Base-by-base conservation (phyloP, 2,797 vertebrate species). In the Schizopygopsis malacanthus region DNA sequence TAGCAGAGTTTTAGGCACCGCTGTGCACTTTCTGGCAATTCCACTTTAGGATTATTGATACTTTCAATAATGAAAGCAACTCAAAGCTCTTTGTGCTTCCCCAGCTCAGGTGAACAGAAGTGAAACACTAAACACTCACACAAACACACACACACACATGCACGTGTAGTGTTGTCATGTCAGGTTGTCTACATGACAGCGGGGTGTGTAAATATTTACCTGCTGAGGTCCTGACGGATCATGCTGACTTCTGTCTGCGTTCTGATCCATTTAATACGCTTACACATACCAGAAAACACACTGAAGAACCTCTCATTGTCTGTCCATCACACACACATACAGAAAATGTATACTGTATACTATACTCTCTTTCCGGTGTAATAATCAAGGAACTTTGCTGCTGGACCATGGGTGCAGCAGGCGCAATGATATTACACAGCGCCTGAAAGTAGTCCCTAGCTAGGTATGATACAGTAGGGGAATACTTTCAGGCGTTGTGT, bases 201-300 rank as follows among this genome's bases (percentile, higher is more conserved):
- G 54, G 52, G 79, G 39, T 78, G 56, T 77, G 85, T 87, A 85
- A 90, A 88, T 88, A 85, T 88, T 88, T 88, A 89, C 84, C 77
- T 67, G 81, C 79, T 85, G 47, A 61, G 82, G 63, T 83, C 79
- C 81, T 67, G 81, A 81, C 50, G 50, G 67, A 84, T 80, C 81
- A 81, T 76, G 52, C 47, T 45, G 71, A 71, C 61, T 88, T 83
- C 71, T 87, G 85, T 87, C 85, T 87, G 83, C 83, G 78, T 81
- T 79, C 61, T 87, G 70, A 85, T 79, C 43, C 28, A n/a, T 87
- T 86, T 82, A 89, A 85, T 85, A 18, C 20, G 25, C 37, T 59
- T 56, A 33, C 83, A 72, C 59, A 81, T n/a, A 56, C 67, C 76
- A 52, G 33, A 45, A 45, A 2, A 67, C 61, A 54, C 56, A 75